Percentiles rank a stretch among this genome's conserved stretches.
Conservation (phyloP, 2,797 vertebrate genomes). For the Crypturellus tataupa region DNA sequence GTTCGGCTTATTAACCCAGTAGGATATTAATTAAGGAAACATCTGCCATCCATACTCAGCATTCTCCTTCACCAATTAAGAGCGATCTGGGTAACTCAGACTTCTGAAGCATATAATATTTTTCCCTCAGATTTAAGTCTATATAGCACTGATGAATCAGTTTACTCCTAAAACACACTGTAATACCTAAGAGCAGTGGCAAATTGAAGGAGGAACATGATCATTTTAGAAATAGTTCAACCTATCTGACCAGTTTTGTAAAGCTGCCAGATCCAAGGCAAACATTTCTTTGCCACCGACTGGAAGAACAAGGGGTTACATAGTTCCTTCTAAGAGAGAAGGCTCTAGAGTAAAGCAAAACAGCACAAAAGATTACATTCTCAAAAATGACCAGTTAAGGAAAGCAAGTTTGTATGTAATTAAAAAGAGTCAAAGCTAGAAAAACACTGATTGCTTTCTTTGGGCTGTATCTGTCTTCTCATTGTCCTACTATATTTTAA, state of each 20-base stretch:
- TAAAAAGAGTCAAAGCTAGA: not conserved
- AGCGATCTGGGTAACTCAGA: conserved; percentile 74
- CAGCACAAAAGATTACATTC: not conserved
- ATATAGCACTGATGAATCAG: conserved; percentile 36
- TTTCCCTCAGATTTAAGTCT: conserved; percentile 49
- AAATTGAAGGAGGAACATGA: conserved; percentile 50
- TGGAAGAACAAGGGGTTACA: not conserved
- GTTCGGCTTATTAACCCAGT: conserved; percentile 82
- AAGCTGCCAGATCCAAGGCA: not conserved
- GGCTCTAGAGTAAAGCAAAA: not conserved
- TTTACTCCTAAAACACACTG: conserved; percentile 68
- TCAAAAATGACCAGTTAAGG: not conserved
- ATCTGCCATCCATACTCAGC: conserved; percentile 80
- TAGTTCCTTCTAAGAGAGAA: not conserved
- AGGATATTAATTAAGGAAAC: conserved; percentile 83
- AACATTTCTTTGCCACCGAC: not conserved
- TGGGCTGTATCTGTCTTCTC: not conserved
- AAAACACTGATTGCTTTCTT: not conserved
- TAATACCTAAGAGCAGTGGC: conserved; percentile 25
- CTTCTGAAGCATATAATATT: conserved; percentile 42
- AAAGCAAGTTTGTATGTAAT: not conserved
- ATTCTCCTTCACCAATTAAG: conserved; percentile 79
- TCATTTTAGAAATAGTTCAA: conserved; percentile 49
- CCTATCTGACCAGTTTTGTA: conserved; percentile 50
- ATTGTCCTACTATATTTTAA: not conserved